Base-by-base conservation (phyloP, 1,140 invertebrate species). In the Saxidomus purpurata region DNA sequence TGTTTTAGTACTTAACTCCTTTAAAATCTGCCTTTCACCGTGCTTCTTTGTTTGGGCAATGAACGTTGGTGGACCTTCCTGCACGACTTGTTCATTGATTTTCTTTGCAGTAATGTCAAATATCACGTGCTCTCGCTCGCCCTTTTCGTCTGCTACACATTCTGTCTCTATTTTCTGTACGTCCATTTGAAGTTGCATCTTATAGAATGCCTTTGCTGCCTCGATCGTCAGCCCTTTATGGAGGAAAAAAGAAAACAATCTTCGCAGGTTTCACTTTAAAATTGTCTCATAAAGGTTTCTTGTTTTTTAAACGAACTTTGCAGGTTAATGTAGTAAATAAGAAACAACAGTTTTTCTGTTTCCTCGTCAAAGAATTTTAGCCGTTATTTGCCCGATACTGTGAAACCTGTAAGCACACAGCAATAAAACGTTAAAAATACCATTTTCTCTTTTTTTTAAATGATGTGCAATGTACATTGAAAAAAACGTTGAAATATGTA, bases 31-130 rank as follows among this genome's bases (percentile, higher is more conserved):
- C 63, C 76, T 82, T 82, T 94, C 93, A 11, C 90, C 91, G 76
- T 94, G 88, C 85, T 94, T 94, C 61, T 91, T 92, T n/a, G 93
- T 94, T 43, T 94, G 93, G 6, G 92, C 92, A 15, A 94, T 88
- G 81, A 94, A 92, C n/a, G 93, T 94, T 47, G 93, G 93, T 4
- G 93, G 90, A 6, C 74, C 87, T n/a, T 92, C 91, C 17, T 80
- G 47, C 17, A 87, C 79, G 22, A 89, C 63, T 8, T 81, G 81
- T 38, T 92, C 91, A 31, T 81, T 71, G n/a, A 91, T 91, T 71
- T 91, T 90, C 59, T 89, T 92, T 8, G 91, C 92, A 8, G 89
- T 80, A 36, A 94, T 92, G 76, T 90, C 79, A 31, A 92, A 92
- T 19, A 91, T 87, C 17, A 92, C 92, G 77, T 94, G 93, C 63